Conservation (phyloP, 37 sponge, comb jelly and placozoan genomes). For the Beroe ovata region DNA sequence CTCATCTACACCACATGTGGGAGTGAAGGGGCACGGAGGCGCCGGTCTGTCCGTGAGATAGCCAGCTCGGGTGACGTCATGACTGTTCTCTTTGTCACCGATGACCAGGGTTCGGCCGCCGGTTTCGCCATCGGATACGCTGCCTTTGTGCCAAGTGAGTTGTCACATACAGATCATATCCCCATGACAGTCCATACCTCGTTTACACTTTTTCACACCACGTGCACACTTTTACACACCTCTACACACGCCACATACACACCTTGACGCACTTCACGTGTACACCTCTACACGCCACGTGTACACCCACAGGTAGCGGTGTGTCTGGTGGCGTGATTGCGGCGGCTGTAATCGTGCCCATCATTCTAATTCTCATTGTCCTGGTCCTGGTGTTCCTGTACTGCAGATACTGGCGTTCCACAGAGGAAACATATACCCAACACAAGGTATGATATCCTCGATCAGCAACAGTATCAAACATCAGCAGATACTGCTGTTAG, state of each 20-base stretch:
- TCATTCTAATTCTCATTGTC: background rate
- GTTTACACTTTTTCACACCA: too few species aligned
- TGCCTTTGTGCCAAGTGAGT: constrained; percentile 2
- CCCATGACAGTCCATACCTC: too few species aligned
- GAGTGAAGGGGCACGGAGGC: background rate
- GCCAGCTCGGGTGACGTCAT: constrained; percentile 31
- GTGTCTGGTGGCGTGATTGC: background rate
- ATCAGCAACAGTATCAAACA: too few species aligned
- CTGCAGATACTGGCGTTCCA: constrained; percentile 18
- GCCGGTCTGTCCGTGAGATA: constrained; percentile 19
- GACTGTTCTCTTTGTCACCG: constrained; percentile 16
- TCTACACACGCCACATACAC: too few species aligned
- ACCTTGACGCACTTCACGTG: too few species aligned
- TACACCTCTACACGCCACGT: background rate
- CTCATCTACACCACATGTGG: constrained; percentile 38
- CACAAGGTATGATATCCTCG: constrained; percentile 18
- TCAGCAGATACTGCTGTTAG: too few species aligned
- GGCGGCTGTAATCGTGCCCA: constrained; percentile 9
- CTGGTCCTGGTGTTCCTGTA: constrained; percentile 10
- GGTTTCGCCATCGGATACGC: constrained; percentile 29
- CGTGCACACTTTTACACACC: too few species aligned
- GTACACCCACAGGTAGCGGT: background rate
- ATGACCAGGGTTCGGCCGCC: background rate
- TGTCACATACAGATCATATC: too few species aligned
- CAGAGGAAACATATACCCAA: background rate